Conservation (phyloP, 2,797 vertebrate species). For the Lateolabrax maculatus region DNA sequence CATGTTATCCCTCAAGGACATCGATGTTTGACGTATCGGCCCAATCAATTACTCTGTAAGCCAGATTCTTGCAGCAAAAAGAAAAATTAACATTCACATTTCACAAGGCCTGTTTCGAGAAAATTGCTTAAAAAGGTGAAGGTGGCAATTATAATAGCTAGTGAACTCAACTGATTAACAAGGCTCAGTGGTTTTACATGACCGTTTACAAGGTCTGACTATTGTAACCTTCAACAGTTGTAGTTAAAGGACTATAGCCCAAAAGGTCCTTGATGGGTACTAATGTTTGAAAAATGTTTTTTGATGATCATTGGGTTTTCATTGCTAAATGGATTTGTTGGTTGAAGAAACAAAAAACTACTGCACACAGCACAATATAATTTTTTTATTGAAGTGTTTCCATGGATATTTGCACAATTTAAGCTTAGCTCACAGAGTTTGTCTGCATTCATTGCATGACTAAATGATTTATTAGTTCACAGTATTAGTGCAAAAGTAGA, state of each 20-base stretch:
- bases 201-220: conserved; percentile 16
- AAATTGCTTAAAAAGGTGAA: conserved; percentile 9
- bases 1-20: conserved; percentile 31
- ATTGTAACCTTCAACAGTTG: not conserved
- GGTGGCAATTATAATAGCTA: not conserved
- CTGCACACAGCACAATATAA: conserved; percentile 4
- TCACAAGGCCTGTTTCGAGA: not conserved
- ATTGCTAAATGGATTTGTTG: not conserved
- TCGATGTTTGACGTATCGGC: conserved; percentile 8
- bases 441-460: conserved; percentile 60
- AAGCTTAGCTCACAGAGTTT: conserved; percentile 65
- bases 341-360: conserved; percentile 15
- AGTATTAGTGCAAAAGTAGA: conserved; percentile 76
- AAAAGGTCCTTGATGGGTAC: not conserved
- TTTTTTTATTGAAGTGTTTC: conserved; percentile 64
- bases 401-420: conserved; percentile 63
- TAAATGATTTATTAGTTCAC: conserved; percentile 56
- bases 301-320: not conserved
- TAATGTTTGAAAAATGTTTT: not conserved
- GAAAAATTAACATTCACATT: conserved; percentile 2
- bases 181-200: conserved; percentile 27
- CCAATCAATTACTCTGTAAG: conserved; percentile 10
- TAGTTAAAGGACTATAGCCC: not conserved
- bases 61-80: not conserved
- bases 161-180: conserved; percentile 13